Evolutionary conservation across 2,888 invertebrate genomes (phyloP).

Genomic region (Xestia ashworthii): DNA sequence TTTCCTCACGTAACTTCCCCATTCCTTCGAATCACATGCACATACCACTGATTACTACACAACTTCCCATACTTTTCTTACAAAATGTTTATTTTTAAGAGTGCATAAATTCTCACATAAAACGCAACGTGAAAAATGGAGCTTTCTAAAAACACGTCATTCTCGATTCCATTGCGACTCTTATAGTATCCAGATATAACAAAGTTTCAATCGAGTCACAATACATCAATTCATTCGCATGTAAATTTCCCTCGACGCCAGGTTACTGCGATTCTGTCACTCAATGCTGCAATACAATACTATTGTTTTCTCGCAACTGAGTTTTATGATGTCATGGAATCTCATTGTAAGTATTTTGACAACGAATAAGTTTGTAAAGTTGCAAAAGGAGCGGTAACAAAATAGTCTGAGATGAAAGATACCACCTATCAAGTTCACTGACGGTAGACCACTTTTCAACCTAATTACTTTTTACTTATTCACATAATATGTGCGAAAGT

Average conservation of each 20-base stretch:
- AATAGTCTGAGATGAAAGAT: too few species aligned
- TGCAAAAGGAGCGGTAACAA: too few species aligned
- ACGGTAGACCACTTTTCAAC: too few species aligned
- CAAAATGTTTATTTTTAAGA: neutral
- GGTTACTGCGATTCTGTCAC: constrained; percentile 35
- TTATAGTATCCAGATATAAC: neutral
- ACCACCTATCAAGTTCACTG: too few species aligned
- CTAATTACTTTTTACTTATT: too few species aligned
- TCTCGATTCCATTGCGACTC: neutral
- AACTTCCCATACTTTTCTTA: neutral
- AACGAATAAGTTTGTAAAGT: neutral
- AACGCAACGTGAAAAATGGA: neutral
- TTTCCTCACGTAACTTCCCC: too few species aligned
- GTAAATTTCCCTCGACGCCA: constrained; percentile 41
- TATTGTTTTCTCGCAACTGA: constrained; percentile 13
- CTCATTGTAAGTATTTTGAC: neutral
- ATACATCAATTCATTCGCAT: constrained; percentile 29
- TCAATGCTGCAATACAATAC: constrained; percentile 9
- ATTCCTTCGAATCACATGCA: too few species aligned
- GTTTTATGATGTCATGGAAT: neutral
- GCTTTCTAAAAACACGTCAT: neutral
- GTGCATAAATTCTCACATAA: neutral
- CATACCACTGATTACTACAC: too few species aligned
- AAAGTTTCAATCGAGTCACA: constrained; percentile 22
- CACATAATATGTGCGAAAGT: too few species aligned